Percentiles rank a stretch among this genome's conserved stretches.
Evolutionary conservation across 2,113 vertebrate species (phyloP).

Genomic region (Halcyon malimbica): DNA sequence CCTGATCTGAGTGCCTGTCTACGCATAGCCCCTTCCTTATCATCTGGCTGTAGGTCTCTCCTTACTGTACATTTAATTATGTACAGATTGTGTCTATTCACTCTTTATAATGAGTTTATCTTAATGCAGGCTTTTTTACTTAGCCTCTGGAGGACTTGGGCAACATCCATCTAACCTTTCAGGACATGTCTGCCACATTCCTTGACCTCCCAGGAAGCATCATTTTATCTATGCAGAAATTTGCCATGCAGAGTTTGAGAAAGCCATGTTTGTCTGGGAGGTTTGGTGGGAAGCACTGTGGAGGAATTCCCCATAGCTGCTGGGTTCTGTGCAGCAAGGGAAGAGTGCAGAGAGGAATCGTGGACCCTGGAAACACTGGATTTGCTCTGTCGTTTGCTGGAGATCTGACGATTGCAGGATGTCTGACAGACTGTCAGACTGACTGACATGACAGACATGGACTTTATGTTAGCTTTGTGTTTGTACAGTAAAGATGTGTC

Average conservation of each 20-base stretch:
- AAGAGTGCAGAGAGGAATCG: accelerated
- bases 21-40: background rate
- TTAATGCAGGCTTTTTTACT: background rate
- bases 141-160: background rate
- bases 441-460: too few species aligned
- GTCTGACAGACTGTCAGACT: background rate
- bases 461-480: background rate
- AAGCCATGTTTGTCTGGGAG: accelerated
- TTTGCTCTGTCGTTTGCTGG: background rate
- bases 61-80: background rate
- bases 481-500: background rate
- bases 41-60: background rate
- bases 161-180: background rate
- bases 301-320: background rate
- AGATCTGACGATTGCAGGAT: background rate
- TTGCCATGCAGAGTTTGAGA: background rate
- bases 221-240: background rate
- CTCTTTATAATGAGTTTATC: background rate
- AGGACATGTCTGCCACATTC: background rate
- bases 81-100: background rate
- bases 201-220: background rate
- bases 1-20: background rate
- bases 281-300: background rate
- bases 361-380: background rate
- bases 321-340: background rate